Base-by-base conservation (phyloP, 2,797 vertebrate species). In the Fistularia commersonii region DNA sequence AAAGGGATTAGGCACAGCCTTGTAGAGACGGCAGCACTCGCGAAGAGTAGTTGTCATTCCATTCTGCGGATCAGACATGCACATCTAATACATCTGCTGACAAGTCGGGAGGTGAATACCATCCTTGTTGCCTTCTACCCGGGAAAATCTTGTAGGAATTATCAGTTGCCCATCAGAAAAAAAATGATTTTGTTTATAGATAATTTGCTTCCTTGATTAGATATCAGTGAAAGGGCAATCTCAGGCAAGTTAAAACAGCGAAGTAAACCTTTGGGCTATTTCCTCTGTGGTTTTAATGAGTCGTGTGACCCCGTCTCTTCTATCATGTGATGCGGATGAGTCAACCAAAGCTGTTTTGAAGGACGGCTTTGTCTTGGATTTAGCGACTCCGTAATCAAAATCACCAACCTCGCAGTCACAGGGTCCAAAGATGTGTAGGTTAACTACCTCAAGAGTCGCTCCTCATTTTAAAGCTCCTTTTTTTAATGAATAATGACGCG, bases 291-390 rank as follows among this genome's bases (percentile, higher is more conserved):
- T 75, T 59, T 64, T 63, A 69, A 72, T 62, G 54, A 74, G 63
- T 58, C 42, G 51, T 67, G 66, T 81, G 75, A 79, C 63, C 57
- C 55, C 38, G 32, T 69, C 54, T 69, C 51, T 53, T 58, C 52
- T 9, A 45, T 64, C 81, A 83, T 80, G 81, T 84, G 86, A 81
- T 54, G 65, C 51, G 59, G 66, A 82, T 64, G 69, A 81, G 74
- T 61, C 66, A 39, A 56, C 48, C 52, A 68, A 65, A 77, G 57
- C 67, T 44, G 64, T 73, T 74, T 81, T 81, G 54, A 82, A 87
- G 69, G 60, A 74, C 0, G 11, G 49, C 72, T 83, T 81, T 83
- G 75, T 82, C 45, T 69, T 38, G 34, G 64, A 66, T 77, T 73
- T 73, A 64, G 35, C 55, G 23, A 10, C 47, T 64, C 48, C 0